Conservation (phyloP, 1,140 invertebrate species). For the Ladona fulva region DNA sequence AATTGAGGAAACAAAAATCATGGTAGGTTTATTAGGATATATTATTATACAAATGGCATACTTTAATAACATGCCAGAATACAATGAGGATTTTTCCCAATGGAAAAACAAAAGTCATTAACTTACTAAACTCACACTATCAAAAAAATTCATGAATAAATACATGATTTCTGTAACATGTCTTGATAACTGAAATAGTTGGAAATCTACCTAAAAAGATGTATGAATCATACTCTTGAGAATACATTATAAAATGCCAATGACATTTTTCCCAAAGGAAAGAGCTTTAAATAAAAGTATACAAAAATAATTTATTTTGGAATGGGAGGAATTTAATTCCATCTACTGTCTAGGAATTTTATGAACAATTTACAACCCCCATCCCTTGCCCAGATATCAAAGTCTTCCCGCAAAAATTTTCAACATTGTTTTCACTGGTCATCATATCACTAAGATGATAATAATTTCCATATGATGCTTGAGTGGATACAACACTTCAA, state of each 20-base stretch:
- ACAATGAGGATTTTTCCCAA: background rate
- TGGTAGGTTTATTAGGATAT: background rate
- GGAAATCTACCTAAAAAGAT: background rate
- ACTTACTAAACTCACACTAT: background rate
- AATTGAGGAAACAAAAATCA: no score
- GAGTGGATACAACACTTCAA: background rate
- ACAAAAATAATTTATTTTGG: constrained; percentile 1
- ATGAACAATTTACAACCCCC: background rate
- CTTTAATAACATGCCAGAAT: background rate
- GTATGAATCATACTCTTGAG: background rate
- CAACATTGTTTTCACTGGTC: no score
- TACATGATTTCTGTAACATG: background rate
- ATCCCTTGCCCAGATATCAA: background rate
- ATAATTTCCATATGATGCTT: background rate
- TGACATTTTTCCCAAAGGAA: background rate
- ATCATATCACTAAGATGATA: no score
- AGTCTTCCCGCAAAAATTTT: no score
- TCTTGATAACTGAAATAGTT: background rate
- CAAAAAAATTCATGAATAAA: background rate
- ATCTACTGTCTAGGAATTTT: background rate
- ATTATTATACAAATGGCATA: background rate
- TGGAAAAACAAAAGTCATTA: background rate
- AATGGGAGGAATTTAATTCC: background rate
- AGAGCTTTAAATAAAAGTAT: background rate
- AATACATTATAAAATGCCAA: background rate